Evolutionary conservation across 2,113 vertebrate genomes (phyloP).

Genomic region (Pardalotus punctatus): DNA sequence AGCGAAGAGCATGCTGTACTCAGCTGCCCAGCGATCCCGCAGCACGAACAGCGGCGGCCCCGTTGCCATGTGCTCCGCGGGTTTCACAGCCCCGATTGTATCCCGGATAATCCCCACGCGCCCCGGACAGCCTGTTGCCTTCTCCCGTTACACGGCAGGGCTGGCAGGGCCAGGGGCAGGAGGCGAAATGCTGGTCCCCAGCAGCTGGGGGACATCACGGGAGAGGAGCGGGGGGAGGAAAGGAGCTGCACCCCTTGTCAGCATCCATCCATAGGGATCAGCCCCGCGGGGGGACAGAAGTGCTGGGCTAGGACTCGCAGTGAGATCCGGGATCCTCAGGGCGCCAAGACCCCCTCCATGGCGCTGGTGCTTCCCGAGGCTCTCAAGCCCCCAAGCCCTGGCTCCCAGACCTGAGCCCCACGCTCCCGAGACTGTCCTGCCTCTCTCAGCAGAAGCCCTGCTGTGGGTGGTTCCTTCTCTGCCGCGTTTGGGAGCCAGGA

Average conservation of each 20-base stretch:
- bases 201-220: not conserved
- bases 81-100: not conserved
- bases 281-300: fast-evolving
- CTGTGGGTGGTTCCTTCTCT: not conserved
- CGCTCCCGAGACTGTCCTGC: fast-evolving
- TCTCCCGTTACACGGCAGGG: not conserved
- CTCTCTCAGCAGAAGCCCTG: not conserved
- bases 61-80: not conserved
- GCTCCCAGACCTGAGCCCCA: not conserved
- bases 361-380: not conserved
- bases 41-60: not conserved
- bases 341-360: not conserved
- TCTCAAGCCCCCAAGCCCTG: not conserved
- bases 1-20: not conserved
- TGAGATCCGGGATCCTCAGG: not conserved
- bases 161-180: not conserved
- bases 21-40: not conserved
- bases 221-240: not conserved
- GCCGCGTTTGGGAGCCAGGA: not conserved
- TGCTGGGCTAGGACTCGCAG: fast-evolving
- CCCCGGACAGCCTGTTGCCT: not conserved
- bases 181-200: not conserved
- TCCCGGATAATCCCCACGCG: not conserved
- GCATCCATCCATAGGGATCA: not conserved
- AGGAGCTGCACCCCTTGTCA: not conserved